Evolutionary conservation across 2,797 vertebrate species (phyloP).

Genomic region (Onychomys torridus): DNA sequence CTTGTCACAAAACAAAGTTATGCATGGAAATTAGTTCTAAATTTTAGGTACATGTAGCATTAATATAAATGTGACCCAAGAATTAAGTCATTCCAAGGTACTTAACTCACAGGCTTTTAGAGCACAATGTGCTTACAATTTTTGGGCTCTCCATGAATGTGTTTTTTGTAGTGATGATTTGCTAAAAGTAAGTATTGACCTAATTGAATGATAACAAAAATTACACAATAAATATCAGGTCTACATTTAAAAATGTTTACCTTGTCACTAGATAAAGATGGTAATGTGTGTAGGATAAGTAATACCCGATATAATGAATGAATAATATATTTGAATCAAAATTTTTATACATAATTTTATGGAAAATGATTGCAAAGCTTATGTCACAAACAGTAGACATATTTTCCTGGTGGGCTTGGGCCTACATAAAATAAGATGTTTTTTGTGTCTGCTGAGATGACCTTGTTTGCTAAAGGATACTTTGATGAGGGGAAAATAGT

Average conservation of each 20-base stretch:
- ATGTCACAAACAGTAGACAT: background rate
- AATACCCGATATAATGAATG: background rate
- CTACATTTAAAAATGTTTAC: background rate
- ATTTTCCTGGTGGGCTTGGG: background rate
- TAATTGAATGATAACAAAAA: background rate
- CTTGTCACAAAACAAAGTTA: background rate
- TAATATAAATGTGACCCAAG: background rate
- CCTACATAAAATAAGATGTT: background rate
- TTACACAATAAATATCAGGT: slow-evolving; percentile 1
- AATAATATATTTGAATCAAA: background rate
- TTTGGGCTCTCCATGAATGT: background rate
- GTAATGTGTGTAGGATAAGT: background rate
- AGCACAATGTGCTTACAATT: background rate
- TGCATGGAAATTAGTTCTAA: background rate
- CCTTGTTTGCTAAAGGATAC: accelerated
- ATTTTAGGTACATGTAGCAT: background rate
- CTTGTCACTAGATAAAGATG: background rate
- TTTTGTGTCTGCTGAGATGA: background rate
- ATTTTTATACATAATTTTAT: slow-evolving; percentile 5
- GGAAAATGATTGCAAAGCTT: background rate
- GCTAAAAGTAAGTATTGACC: background rate
- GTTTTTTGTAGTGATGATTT: background rate
- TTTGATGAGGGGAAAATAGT: background rate
- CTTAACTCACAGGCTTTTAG: background rate
- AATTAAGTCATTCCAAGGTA: background rate